Base-by-base conservation (phyloP, 30 jellyfish, hydroid and myxozoan species). In the Aurelia sp. region DNA sequence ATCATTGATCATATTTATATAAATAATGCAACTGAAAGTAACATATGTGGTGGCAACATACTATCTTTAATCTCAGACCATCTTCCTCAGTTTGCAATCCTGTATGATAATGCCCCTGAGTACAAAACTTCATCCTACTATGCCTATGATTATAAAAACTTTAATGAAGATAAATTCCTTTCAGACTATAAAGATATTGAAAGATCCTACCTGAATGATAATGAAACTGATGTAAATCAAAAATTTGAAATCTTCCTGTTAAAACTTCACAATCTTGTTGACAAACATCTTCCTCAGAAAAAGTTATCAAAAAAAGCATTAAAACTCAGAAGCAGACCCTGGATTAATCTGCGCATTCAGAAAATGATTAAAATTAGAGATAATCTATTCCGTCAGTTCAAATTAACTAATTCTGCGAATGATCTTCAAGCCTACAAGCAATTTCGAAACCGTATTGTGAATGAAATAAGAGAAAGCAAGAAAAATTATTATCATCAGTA, bases 361-460 rank as follows among this genome's bases (percentile, higher is more conserved):
- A 27, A 27, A 27, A 27, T 27, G 33, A 27, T 27, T 27, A 27
- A 27, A 27, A 27, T 27, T 27, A 27, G 33, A 27, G 33, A 27
- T 27, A 27, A 27, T 47, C 51, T 78, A 65, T 78, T 78, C 35
- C 66, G 41, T 37, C 81, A 60, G 70, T 78, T 78, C 53, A 78
- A 78, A 65, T 35, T 33, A 44, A 78, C 89, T 0, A 78, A 78
- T 60, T 78, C 89, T 10, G 66, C 81, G 35, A 27, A 62, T 47
- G 89, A 47, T 4, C 90, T 69, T 20, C 21, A 51, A 2, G 69
- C 85, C n/a, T 85, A 63, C 85, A 85, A 85, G 71, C 73, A 33
- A 61, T 85, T 23, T 55, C 59, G 67, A 27, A 27, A 27, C 33
- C 33, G 33, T 27, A 27, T 27, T 27, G 33, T 27, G 33, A 27